Base-by-base conservation (phyloP, 1,140 invertebrate species). In the Thrips palmi region DNA sequence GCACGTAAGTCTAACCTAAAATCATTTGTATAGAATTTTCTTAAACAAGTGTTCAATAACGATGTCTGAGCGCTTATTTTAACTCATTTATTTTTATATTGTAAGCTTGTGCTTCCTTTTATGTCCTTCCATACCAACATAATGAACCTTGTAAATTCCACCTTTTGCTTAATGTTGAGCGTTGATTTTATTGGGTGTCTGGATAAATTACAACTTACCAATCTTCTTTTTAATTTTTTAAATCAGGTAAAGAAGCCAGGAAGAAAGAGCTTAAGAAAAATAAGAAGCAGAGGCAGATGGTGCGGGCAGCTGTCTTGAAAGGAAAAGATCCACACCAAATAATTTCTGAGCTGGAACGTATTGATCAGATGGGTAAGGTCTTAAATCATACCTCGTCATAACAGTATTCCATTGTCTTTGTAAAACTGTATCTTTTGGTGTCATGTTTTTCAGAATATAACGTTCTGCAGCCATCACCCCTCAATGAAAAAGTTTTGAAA, bases 241-340 rank as follows among this genome's bases (percentile, higher is more conserved):
- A 56, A 64, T 40, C 47, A 89, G 87, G 89, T 53, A 97, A 97
- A 65, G 92, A 97, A 61, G 91, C 91, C 11, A 69, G 92, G 42
- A 96, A 94, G 59, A 89, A 89, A 56, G 92, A 97, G 61, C 58
- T 97, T 12, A 97, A 96, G 57, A 97, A 97, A 64, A 97, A 97
- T 58, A 97, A 97, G 56, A 82, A 88, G 49, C 92, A 97, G 56
- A 67, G 92, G 33, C 84, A 93, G 62, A 74, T 93, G 63, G 93
- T 97, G 2, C 62, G 92, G 50, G 84, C 87, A 40, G 88, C 91
- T 37, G 92, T 97, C n/a, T 63, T 97, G 1, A 97, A 97, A 68
- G 89, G 91, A 54, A 97, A 97, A 70, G 91, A 97, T 71, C 91
- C 92, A 6, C 64, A 76, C 39, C 84, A 92, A 57, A 76, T 97